Percentiles rank a stretch among this genome's conserved stretches.
phyloP scores from a whole-genome alignment of 2,888 invertebrate species.

The Oxystoma pomonae region DNA sequence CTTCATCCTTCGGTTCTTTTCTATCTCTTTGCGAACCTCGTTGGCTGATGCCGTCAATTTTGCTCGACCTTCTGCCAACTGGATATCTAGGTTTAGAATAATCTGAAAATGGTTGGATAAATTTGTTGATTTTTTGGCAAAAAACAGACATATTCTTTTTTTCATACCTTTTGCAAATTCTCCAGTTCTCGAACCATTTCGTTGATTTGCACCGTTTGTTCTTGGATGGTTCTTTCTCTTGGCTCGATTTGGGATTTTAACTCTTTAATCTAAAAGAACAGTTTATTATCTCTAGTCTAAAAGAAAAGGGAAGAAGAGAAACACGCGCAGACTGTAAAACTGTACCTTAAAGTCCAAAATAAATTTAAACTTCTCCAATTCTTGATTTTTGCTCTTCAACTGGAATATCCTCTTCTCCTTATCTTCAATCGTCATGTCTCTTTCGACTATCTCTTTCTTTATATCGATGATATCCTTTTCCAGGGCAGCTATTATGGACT shows the following conservation, averaged over 20 bases:
- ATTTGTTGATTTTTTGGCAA: no score
- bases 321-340: no score
- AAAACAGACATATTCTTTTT: no score
- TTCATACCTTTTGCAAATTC: conserved; percentile 60
- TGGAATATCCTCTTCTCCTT: conserved; percentile 84
- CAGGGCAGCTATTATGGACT: conserved; percentile 60
- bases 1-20: conserved; percentile 57
- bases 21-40: conserved; percentile 64
- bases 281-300: no score
- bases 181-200: conserved; percentile 83
- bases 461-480: conserved; percentile 76
- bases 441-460: conserved; percentile 79
- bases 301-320: no score
- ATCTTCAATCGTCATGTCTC: conserved; percentile 78
- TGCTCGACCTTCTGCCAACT: conserved; percentile 71
- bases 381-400: conserved; percentile 78
- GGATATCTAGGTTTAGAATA: conserved; percentile 63
- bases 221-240: conserved; percentile 77
- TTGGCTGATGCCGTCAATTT: conserved; percentile 69
- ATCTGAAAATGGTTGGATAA: conserved; percentile 41
- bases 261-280: conserved; percentile 61
- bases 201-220: conserved; percentile 71
- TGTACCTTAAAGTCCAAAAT: conserved; percentile 80
- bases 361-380: conserved; percentile 88
- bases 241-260: conserved; percentile 79